These are phyloP conservation scores for Agrochola lota DNA, from an alignment of 2,888 invertebrate species.

Conservation along the genomic window DNA sequence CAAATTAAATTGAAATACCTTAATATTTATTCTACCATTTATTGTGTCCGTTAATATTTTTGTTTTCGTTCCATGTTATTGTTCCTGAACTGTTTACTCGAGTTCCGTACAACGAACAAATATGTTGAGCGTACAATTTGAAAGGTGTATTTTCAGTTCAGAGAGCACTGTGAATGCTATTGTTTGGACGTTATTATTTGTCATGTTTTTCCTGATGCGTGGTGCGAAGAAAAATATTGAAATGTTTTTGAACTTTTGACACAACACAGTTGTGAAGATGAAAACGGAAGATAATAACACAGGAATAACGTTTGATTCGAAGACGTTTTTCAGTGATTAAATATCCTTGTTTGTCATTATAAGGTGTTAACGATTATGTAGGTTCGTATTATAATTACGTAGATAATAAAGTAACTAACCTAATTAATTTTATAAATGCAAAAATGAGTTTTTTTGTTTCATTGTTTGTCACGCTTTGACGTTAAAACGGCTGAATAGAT, in stretches of 20 bases:
- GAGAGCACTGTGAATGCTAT: constrained; percentile 33
- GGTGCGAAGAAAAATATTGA: neutral
- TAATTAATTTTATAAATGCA: too few relatives aligned
- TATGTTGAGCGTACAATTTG: constrained; percentile 30
- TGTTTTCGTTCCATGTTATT: constrained; percentile 22
- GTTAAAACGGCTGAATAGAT: too few relatives aligned
- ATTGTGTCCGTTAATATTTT: constrained; percentile 22
- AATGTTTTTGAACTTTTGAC: neutral
- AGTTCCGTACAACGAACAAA: constrained; percentile 34
- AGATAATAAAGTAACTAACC: too few relatives aligned
- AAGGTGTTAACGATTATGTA: too few relatives aligned
- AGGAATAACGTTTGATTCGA: too few relatives aligned
- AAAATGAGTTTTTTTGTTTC: too few relatives aligned
- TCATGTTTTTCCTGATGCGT: neutral
- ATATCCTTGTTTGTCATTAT: too few relatives aligned
- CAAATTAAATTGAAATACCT: constrained; percentile 3
- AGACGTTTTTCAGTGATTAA: too few relatives aligned
- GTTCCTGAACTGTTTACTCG: constrained; percentile 37
- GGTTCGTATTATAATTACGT: too few relatives aligned
- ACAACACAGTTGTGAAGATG: neutral
- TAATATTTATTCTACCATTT: constrained; percentile 26
- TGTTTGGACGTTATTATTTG: constrained; percentile 33
- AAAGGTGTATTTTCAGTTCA: constrained; percentile 32
- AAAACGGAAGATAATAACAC: neutral
- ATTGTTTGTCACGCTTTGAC: too few relatives aligned